Evolutionary conservation across 2,888 invertebrate species (phyloP), one percentile per base, ranked within the genome.

Genomic region (Ecdyonurus torrentis): DNA sequence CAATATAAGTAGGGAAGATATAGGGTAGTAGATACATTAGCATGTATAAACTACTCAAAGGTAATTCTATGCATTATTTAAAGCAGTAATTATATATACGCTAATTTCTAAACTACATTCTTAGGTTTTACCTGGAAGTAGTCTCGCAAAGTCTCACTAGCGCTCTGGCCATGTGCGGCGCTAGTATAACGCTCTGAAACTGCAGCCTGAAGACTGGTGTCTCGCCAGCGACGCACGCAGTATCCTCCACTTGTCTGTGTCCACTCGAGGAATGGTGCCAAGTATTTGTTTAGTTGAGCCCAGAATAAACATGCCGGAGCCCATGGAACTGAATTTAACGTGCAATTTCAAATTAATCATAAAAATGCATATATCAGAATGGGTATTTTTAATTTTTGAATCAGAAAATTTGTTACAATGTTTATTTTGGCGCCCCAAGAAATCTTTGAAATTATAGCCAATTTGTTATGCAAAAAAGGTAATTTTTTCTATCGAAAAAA

Each of bases 261-360:
- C 82, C 84, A 84, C 66, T 83, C 82, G 65, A 86, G 73, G 77
- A 86, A 86, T 18, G 85, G 85, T 1, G 83, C 78, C 68, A 86
- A 75, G 67, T 83, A 78, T 66, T 83, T 84, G 7, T 81, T 81
- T 63, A 86, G 74, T 70, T 83, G 80, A 53, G 84, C 83, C 84
- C 85, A 83, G 69, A 83, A 81, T 64, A 86, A 74, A 65, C 83
- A 83, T 7, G 84, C 84, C 1, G 85, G 85, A 25, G 85, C 85
- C 84, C 85, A 85, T 1, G 81, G 79, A 53, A 85, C 85, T 85
- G 69, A 64, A 66, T 68, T 23, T 7, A 37, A 37, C 18, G 2
- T 50, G n/a, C 52, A 25, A 25, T 25, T 60, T 60, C 19, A 60
- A 60, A 60, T 2, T 25, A 60, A 25, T 60, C 2, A 3, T 1